These are phyloP conservation scores for Chrysogorgia sp. DNA, from an alignment of 92 coral and sea anemone genomes.

Conservation along the genomic window DNA sequence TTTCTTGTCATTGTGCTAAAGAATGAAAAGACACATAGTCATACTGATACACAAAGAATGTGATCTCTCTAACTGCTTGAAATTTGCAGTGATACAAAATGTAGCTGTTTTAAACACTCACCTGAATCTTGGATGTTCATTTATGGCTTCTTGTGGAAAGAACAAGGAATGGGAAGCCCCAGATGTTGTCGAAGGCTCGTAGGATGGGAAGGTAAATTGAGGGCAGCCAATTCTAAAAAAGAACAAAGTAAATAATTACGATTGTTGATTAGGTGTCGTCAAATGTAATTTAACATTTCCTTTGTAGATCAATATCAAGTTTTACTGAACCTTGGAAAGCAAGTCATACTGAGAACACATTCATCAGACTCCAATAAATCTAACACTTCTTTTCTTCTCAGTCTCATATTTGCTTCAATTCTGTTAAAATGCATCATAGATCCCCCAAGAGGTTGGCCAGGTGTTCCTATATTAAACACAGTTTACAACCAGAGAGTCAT, in stretches of 20 bases:
- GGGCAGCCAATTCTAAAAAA: slow-evolving; percentile 86
- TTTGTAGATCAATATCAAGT: not conserved
- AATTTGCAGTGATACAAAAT: too few relatives aligned
- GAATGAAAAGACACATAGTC: not conserved
- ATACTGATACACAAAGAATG: too few relatives aligned
- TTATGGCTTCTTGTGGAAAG: slow-evolving; percentile 88
- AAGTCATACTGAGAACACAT: slow-evolving; percentile 85
- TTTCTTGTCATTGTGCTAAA: slow-evolving; percentile 82
- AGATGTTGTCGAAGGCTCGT: slow-evolving; percentile 67
- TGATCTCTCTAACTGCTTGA: too few relatives aligned
- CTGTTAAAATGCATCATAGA: too few relatives aligned
- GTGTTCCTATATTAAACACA: too few relatives aligned
- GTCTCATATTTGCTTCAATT: slow-evolving; percentile 95
- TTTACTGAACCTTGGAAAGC: slow-evolving; percentile 79
- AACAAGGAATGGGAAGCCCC: slow-evolving; percentile 87
- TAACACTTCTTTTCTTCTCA: slow-evolving; percentile 73
- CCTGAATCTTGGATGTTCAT: slow-evolving; percentile 95
- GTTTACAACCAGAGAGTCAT: not conserved
- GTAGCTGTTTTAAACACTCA: slow-evolving; percentile 12
- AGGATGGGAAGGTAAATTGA: slow-evolving; percentile 72
- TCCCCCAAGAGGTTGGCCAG: slow-evolving; percentile 93
- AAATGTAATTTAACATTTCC: not conserved
- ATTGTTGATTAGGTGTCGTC: too few relatives aligned
- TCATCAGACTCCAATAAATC: slow-evolving; percentile 72
- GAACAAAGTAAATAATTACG: not conserved